Conservation (phyloP, 2,888 invertebrate genomes). For the Tipula lateralis region DNA sequence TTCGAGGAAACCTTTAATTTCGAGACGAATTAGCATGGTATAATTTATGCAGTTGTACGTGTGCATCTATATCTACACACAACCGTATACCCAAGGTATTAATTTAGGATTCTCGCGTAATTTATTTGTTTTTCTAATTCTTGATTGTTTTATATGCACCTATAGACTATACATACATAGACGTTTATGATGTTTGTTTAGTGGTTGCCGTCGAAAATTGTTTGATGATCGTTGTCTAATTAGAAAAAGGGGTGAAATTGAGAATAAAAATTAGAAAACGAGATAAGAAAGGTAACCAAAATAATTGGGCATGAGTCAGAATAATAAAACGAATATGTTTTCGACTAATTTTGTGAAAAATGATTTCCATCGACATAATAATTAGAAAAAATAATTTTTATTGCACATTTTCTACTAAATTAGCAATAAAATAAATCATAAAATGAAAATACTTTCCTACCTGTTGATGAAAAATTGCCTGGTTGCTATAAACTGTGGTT, state of each 20-base stretch:
- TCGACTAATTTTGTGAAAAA: neutral
- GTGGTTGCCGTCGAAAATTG: neutral
- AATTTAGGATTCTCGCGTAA: neutral
- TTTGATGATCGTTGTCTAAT: neutral
- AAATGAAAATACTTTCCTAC: neutral
- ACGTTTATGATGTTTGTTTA: neutral
- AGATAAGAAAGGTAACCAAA: neutral
- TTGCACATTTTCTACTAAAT: neutral
- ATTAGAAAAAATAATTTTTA: neutral
- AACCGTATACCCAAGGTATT: neutral
- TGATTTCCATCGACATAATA: neutral
- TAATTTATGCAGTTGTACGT: neutral
- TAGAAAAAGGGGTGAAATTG: slow-evolving; percentile 1
- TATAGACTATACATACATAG: neutral
- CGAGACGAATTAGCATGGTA: neutral
- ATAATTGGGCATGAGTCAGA: neutral
- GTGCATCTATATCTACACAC: neutral
- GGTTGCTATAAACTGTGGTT: neutral
- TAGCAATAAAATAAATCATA: neutral
- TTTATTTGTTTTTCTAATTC: neutral
- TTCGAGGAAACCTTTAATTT: neutral
- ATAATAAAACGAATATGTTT: neutral
- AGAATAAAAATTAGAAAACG: neutral
- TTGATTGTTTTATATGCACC: neutral
- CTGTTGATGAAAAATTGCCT: neutral